A percentile compares a stretch with the other conserved stretches of the same genome.
phyloP scores from a whole-genome alignment of 2,888 invertebrate genomes.

The Oxyteleia sp. region DNA sequence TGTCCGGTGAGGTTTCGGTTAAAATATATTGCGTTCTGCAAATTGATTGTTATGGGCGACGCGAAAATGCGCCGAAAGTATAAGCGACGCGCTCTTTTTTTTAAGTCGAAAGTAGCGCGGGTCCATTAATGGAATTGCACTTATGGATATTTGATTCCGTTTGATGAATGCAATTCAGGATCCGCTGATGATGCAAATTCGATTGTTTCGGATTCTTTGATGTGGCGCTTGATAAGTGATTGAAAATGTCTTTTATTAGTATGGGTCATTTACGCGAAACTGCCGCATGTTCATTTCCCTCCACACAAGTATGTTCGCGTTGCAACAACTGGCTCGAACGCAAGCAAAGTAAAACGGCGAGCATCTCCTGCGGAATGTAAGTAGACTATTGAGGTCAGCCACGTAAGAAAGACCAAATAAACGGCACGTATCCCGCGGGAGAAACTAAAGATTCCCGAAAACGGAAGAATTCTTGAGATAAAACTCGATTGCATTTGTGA shows the following conservation, averaged over 20 bases:
- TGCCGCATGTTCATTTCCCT: constrained; percentile 46
- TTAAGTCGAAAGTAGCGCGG: background rate
- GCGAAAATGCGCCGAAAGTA: background rate
- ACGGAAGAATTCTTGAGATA: constrained; percentile 61
- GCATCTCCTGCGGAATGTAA: constrained; percentile 59
- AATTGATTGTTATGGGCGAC: background rate
- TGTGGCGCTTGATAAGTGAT: constrained; percentile 15
- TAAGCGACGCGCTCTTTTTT: background rate
- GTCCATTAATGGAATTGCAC: constrained; percentile 5
- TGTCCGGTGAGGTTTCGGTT: constrained; percentile 9
- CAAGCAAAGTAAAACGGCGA: constrained; percentile 66
- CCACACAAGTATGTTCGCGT: constrained; percentile 36
- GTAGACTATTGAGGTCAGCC: constrained; percentile 69
- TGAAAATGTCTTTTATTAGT: constrained; percentile 33
- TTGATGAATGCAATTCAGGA: constrained; percentile 6
- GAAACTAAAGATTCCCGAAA: constrained; percentile 67
- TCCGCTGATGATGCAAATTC: background rate
- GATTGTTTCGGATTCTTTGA: background rate
- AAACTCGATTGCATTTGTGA: constrained; percentile 67
- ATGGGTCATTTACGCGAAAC: constrained; percentile 14
- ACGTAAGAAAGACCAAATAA: constrained; percentile 67
- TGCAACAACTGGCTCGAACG: constrained; percentile 52
- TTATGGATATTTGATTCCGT: constrained; percentile 11
- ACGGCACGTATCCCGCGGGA: no score
- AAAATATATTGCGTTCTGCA: background rate